phyloP scores from a whole-genome alignment of 2,797 vertebrate genomes.

The Mormyrus proboscirostris region DNA sequence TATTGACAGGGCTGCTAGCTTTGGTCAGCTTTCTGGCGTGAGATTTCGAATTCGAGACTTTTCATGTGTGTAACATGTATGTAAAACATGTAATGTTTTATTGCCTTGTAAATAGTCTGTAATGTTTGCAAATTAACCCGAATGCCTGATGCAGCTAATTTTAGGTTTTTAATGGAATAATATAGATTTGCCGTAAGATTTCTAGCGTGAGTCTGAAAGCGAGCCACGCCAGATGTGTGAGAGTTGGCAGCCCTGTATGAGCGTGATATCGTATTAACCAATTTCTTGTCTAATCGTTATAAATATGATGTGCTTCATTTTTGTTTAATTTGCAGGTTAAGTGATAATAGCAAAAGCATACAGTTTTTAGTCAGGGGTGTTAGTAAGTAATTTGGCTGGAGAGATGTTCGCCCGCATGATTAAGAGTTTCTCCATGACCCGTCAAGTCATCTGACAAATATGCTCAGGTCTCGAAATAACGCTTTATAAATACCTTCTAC shows the following conservation, averaged over 20 bases:
- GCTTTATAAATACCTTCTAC: slow-evolving; percentile 32
- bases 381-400: background rate
- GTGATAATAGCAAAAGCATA: slow-evolving; percentile 11
- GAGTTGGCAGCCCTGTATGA: background rate
- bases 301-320: background rate
- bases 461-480: slow-evolving; percentile 16
- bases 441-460: background rate
- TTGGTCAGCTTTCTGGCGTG: background rate
- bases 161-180: background rate
- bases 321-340: background rate
- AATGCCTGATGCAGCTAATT: background rate
- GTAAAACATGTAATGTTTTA: background rate
- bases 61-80: background rate
- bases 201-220: background rate
- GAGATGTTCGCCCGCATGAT: background rate
- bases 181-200: background rate
- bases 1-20: background rate
- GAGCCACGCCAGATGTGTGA: background rate
- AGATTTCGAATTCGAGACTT: background rate
- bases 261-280: background rate
- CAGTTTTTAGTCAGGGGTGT: background rate
- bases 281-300: background rate
- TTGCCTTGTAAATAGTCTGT: background rate
- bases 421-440: background rate
- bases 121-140: background rate